Conservation (phyloP, 2,113 vertebrate species). For the Acrocephalus arundinaceus region DNA sequence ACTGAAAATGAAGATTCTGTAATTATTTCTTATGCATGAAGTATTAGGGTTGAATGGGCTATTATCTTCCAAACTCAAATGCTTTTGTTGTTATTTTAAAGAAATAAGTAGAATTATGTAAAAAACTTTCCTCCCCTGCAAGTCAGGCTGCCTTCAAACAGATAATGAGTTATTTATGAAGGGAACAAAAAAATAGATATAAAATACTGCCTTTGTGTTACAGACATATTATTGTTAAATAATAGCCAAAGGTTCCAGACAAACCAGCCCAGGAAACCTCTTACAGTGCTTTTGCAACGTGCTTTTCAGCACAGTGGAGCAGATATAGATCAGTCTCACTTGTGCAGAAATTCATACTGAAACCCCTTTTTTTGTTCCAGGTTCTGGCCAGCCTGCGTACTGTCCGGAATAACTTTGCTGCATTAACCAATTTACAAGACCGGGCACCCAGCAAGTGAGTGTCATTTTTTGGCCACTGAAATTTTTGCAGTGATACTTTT, state of each 20-base stretch:
- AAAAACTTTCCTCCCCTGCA: not conserved
- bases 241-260: not conserved
- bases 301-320: not conserved
- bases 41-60: not conserved
- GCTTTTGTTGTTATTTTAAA: not conserved
- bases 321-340: not conserved
- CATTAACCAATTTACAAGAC: slow-evolving; percentile 96
- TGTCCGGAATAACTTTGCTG: slow-evolving; percentile 98
- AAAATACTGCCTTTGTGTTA: not conserved
- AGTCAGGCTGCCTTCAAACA: not conserved
- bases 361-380: slow-evolving; percentile 67
- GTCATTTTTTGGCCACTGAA: not conserved
- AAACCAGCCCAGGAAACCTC: not conserved
- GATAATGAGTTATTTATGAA: not conserved
- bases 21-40: slow-evolving; percentile 1
- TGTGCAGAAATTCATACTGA: slow-evolving; percentile 4
- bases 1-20: not conserved
- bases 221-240: not conserved
- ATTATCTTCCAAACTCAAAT: not conserved
- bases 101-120: not conserved
- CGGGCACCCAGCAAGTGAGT: slow-evolving; percentile 94
- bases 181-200: not conserved
- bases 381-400: slow-evolving; percentile 97
- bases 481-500: not conserved
- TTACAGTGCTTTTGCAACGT: not conserved